Conservation (phyloP, 2,888 invertebrate genomes). For the Pachycephus smyrnensis region DNA sequence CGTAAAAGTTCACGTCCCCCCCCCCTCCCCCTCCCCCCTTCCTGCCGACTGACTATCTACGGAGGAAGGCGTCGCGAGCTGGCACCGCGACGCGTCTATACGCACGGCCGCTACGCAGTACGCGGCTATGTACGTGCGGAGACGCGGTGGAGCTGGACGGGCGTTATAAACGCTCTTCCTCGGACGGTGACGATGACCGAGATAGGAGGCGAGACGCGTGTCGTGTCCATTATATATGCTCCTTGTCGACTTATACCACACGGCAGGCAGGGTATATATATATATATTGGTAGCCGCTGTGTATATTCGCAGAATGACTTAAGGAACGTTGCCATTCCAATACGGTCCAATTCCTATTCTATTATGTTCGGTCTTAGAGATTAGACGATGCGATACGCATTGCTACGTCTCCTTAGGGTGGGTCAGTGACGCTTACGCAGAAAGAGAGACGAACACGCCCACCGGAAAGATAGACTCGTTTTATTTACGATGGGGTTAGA, state of each 20-base stretch:
- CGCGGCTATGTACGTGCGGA: constrained; percentile 8
- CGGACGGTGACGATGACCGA: neutral
- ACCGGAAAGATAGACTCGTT: neutral
- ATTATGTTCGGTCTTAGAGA: neutral
- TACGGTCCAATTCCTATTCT: neutral
- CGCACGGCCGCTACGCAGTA: constrained; percentile 32
- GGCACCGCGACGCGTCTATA: constrained; percentile 8
- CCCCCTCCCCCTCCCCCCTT: too few relatives aligned
- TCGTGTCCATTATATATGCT: neutral
- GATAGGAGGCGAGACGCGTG: neutral
- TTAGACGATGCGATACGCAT: neutral
- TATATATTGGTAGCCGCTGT: neutral
- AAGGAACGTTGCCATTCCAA: neutral
- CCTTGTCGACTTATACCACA: neutral
- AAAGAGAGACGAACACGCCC: neutral
- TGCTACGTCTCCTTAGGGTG: neutral
- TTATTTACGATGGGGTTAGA: neutral
- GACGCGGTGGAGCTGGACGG: neutral
- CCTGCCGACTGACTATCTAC: neutral
- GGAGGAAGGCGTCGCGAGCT: constrained; percentile 7
- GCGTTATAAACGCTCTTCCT: neutral
- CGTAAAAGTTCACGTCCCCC: constrained; percentile 10
- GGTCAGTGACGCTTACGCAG: neutral
- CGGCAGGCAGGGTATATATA: neutral
- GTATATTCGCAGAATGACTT: neutral